Base-by-base conservation (phyloP, 2,797 vertebrate species). In the Enteromius trimaculatus region DNA sequence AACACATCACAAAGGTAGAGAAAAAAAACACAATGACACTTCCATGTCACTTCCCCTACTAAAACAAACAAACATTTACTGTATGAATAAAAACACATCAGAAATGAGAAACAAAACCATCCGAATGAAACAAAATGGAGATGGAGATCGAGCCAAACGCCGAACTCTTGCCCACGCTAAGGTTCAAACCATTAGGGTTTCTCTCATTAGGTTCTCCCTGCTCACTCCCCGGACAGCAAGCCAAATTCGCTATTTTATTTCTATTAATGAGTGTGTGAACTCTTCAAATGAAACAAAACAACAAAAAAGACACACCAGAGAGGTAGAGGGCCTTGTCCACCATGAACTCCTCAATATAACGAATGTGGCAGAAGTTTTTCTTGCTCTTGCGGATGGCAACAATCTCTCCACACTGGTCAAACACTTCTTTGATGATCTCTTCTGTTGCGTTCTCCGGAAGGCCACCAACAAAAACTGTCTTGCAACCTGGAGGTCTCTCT, bases 331-430 rank as follows among this genome's bases (percentile, higher is more conserved):
- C 96, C 92, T 96, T 97, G 93, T 97, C 96, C 90, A 97, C 96
- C 96, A 97, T 96, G 94, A 96, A 96, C 90, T 97, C 96, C 88
- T 97, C 95, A 39, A 93, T 90, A 90, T 95, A 97, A 88, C 96
- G 96, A 88, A 97, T 96, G 92, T 97, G 96, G 91, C 96, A 96
- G 90, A 97, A 97, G 92, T 97, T 97, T 93, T 97, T 97, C 93
- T 97, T 97, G 95, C 96, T 96, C 90, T 97, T 97, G 86, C 96
- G 94, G 90, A 97, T 95, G 8, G 96, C 96, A 49, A 95, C 93
- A 84, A 97, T 96, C 87, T 96, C 95, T 65, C 96, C 96, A 11
- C 96, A 97, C 87, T 96, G 95, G 84, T 97, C 96, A 86, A 97
- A 97, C 88, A 97, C 95, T 92, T 97, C 96, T 88, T 95, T 95